phyloP scores from a whole-genome alignment of 2,888 invertebrate genomes.

The Nemurella pictetii region DNA sequence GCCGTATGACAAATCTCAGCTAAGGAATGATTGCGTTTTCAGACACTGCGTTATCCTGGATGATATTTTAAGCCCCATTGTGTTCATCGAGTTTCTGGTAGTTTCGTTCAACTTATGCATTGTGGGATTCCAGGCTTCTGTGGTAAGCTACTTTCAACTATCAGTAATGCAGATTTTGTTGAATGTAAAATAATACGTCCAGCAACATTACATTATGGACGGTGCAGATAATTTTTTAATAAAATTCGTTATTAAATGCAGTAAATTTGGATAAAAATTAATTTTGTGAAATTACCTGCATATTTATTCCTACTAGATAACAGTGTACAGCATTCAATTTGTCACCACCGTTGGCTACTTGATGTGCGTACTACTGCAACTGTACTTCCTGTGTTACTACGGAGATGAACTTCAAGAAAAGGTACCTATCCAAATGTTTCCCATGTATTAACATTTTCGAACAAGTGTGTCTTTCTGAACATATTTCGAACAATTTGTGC shows the following conservation, averaged over 20 bases:
- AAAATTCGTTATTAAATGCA: neutral
- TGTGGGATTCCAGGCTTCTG: constrained; percentile 8
- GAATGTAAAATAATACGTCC: neutral
- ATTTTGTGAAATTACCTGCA: neutral
- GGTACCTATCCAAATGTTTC: no score
- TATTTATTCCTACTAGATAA: constrained; percentile 8
- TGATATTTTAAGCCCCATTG: constrained; percentile 4
- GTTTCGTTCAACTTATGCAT: constrained; percentile 15
- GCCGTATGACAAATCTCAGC: neutral
- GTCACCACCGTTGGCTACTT: constrained; percentile 1
- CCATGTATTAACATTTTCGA: no score
- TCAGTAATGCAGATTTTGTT: neutral
- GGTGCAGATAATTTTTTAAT: no score
- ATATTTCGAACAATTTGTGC: neutral
- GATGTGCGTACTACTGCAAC: constrained; percentile 3
- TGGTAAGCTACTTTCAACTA: neutral
- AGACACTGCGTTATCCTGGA: constrained; percentile 1
- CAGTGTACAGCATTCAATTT: constrained; percentile 20
- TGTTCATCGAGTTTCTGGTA: constrained; percentile 16
- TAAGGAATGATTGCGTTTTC: neutral
- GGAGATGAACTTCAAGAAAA: constrained; percentile 26
- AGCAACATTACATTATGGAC: no score
- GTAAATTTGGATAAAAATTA: neutral
- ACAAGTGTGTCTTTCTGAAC: neutral
- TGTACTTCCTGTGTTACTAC: constrained; percentile 19